Evolutionary conservation across 2,888 invertebrate genomes (phyloP).

Genomic region (Neoitamus cyanurus): DNA sequence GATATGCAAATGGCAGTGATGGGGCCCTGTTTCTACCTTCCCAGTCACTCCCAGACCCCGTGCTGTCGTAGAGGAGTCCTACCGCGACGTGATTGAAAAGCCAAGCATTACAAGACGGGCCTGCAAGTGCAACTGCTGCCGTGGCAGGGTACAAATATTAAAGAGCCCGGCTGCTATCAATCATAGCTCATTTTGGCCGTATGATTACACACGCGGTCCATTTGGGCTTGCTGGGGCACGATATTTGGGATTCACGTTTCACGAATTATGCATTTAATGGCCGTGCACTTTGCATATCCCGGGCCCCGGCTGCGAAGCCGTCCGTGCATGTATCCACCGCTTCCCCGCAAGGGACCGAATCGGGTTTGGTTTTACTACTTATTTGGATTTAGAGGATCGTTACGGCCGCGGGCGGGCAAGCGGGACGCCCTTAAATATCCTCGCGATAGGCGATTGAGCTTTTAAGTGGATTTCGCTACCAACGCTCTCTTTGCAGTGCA

Average conservation of each 20-base stretch:
- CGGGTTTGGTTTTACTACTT: slow-evolving; percentile 4
- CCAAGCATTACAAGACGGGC: neutral
- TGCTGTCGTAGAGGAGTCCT: neutral
- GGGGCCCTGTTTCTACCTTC: neutral
- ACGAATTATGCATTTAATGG: slow-evolving; percentile 52
- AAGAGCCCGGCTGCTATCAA: slow-evolving; percentile 50
- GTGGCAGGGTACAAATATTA: slow-evolving; percentile 26
- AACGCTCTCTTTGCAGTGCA: slow-evolving; percentile 26
- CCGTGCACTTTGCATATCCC: slow-evolving; percentile 49
- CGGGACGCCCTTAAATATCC: slow-evolving; percentile 22
- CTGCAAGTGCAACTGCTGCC: neutral
- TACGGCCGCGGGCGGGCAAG: neutral
- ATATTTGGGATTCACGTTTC: slow-evolving; percentile 52
- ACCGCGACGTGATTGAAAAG: neutral
- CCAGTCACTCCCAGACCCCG: neutral
- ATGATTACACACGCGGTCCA: slow-evolving; percentile 49
- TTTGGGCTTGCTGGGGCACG: slow-evolving; percentile 47
- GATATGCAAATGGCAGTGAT: neutral
- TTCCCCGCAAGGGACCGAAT: slow-evolving; percentile 24
- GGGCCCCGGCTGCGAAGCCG: neutral
- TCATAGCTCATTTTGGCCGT: slow-evolving; percentile 51
- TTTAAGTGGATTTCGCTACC: slow-evolving; percentile 39
- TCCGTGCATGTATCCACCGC: slow-evolving; percentile 17
- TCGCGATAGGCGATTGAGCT: slow-evolving; percentile 33
- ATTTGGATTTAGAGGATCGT: slow-evolving; percentile 22